Conservation (phyloP, 2,888 invertebrate genomes). For the Leptinotarsa haldemani region DNA sequence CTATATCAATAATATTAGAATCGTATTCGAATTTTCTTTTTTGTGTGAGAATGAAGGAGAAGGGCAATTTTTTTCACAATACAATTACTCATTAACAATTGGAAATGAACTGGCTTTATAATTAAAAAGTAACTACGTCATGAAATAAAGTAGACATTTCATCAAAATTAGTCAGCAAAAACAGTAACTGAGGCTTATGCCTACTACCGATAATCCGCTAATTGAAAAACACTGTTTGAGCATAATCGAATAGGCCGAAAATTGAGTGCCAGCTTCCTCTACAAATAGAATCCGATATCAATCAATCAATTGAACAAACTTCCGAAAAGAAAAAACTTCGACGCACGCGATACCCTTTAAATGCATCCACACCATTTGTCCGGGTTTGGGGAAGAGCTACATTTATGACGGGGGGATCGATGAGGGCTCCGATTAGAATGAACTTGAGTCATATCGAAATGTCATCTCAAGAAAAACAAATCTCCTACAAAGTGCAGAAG, state of each 20-base stretch:
- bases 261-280: conserved; percentile 22
- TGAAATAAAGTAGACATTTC: neutral
- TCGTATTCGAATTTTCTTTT: no score
- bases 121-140: no score
- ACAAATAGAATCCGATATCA: conserved; percentile 29
- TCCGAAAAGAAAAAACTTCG: conserved; percentile 45
- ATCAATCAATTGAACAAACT: conserved; percentile 43
- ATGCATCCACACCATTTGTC: conserved; percentile 50
- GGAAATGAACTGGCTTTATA: no score
- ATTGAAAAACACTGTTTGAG: conserved; percentile 40
- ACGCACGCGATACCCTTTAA: conserved; percentile 48
- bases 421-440: conserved; percentile 36
- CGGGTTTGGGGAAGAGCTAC: neutral
- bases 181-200: conserved; percentile 32
- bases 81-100: no score
- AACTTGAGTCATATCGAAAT: conserved; percentile 62
- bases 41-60: no score
- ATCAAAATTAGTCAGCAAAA: neutral
- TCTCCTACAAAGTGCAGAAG: conserved; percentile 59
- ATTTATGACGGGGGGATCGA: conserved; percentile 31
- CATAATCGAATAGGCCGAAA: conserved; percentile 24
- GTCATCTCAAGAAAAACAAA: conserved; percentile 65
- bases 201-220: conserved; percentile 25
- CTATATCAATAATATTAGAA: no score
- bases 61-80: no score